A percentile compares a stretch with the other conserved stretches of the same genome.
Evolutionary conservation across 37 sponge, comb jelly and placozoan species (phyloP).

Genomic region (Petrosia ficiformis): DNA sequence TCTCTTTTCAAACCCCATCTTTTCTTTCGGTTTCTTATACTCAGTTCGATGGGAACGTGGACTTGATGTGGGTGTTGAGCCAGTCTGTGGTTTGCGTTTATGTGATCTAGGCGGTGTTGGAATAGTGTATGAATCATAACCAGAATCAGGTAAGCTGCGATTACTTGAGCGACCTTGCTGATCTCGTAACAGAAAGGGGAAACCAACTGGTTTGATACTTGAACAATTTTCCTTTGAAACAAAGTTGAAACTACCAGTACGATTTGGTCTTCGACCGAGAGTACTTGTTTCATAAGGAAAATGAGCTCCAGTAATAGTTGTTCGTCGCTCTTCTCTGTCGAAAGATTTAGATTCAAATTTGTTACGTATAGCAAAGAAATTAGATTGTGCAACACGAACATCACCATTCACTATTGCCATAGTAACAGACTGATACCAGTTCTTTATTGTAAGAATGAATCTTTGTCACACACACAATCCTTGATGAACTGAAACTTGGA

Average conservation of each 20-base stretch:
- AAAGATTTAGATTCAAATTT: neutral
- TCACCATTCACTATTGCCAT: neutral
- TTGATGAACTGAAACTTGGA: too few species aligned
- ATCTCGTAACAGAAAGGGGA: neutral
- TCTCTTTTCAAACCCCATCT: too few species aligned
- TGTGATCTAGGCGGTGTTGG: neutral
- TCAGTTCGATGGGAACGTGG: neutral
- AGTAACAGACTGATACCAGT: too few species aligned
- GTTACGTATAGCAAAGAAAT: slow-evolving; percentile 2
- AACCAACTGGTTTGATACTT: neutral
- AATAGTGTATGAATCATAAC: neutral
- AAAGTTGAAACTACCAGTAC: neutral
- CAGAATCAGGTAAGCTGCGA: neutral
- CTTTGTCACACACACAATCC: too few species aligned
- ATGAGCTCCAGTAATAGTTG: neutral
- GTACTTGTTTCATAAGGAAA: neutral
- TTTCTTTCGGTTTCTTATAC: neutral
- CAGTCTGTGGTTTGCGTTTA: neutral
- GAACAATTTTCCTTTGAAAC: neutral
- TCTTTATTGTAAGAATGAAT: too few species aligned
- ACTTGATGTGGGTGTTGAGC: neutral
- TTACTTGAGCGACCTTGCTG: neutral
- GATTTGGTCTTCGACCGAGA: neutral
- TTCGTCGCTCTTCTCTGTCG: neutral
- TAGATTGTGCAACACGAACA: neutral